Percentiles rank a stretch among this genome's conserved stretches.
phyloP scores from a whole-genome alignment of 2,113 vertebrate genomes.

The Stegostoma tigrinum region DNA sequence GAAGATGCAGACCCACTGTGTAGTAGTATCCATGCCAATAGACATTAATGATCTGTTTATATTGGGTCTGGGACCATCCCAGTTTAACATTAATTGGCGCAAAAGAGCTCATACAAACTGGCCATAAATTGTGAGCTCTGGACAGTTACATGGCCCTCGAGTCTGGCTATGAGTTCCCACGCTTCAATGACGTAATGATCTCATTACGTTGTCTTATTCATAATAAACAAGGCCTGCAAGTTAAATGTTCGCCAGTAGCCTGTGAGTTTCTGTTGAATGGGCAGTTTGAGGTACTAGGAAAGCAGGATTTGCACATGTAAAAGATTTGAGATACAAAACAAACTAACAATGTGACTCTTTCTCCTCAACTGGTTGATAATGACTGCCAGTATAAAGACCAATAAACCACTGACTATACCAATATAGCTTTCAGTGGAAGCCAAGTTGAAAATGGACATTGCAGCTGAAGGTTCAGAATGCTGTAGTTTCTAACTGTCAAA shows the following conservation, averaged over 20 bases:
- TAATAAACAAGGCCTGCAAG: neutral
- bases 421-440: neutral
- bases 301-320: neutral
- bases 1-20: neutral
- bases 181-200: neutral
- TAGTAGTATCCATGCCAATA: neutral
- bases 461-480: neutral
- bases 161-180: conserved; percentile 1
- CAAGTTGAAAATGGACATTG: neutral
- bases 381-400: neutral
- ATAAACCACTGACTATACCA: neutral
- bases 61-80: neutral
- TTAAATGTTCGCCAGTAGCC: neutral
- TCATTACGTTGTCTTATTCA: conserved; percentile 16
- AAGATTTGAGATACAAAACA: neutral
- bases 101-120: neutral
- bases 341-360: neutral
- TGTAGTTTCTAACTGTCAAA: neutral
- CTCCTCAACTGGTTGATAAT: neutral
- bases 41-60: conserved; percentile 12
- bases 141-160: neutral
- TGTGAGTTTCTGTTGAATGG: neutral
- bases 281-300: neutral
- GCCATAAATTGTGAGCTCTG: neutral
- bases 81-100: neutral